phyloP scores from a whole-genome alignment of 1,140 invertebrate species.

The Drosophila parabipectinata region DNA sequence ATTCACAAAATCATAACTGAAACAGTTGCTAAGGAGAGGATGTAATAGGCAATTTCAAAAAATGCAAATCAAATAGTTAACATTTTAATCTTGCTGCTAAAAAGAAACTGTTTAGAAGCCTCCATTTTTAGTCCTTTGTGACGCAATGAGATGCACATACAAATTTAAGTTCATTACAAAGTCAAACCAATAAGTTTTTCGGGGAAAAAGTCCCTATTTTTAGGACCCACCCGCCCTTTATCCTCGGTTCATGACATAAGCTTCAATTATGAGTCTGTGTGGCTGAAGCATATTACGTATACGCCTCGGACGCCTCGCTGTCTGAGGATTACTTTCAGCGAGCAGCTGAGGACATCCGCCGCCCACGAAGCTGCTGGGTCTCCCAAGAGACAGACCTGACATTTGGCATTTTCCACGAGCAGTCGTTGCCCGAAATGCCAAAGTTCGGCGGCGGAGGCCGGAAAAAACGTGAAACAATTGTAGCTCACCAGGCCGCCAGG shows the following conservation, averaged over 20 bases:
- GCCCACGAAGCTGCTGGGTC: conserved; percentile 28
- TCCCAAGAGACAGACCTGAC: conserved; percentile 32
- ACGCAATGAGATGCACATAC: conserved; percentile 45
- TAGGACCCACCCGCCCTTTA: background rate
- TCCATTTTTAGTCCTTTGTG: background rate
- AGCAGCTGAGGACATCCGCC: background rate
- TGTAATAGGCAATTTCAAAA: too few species aligned
- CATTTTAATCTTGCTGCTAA: too few species aligned
- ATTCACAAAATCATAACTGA: conserved; percentile 34
- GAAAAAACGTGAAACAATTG: conserved; percentile 40
- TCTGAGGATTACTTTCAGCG: conserved; percentile 35
- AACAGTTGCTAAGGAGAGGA: conserved; percentile 14
- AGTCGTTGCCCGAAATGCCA: conserved; percentile 58
- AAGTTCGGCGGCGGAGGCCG: conserved; percentile 43
- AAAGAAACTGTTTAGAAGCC: too few species aligned
- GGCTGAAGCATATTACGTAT: conserved; percentile 50
- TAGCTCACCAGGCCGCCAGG: conserved; percentile 13
- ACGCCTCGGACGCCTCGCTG: conserved; percentile 55
- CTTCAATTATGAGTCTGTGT: conserved; percentile 29
- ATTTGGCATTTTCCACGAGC: conserved; percentile 57
- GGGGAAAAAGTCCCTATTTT: background rate
- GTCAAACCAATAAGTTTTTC: conserved; percentile 22
- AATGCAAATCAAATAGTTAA: too few species aligned
- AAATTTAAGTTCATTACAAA: conserved; percentile 58
- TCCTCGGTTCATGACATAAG: conserved; percentile 39